Conservation (phyloP, 1,140 invertebrate genomes). For the Polyergus mexicanus region DNA sequence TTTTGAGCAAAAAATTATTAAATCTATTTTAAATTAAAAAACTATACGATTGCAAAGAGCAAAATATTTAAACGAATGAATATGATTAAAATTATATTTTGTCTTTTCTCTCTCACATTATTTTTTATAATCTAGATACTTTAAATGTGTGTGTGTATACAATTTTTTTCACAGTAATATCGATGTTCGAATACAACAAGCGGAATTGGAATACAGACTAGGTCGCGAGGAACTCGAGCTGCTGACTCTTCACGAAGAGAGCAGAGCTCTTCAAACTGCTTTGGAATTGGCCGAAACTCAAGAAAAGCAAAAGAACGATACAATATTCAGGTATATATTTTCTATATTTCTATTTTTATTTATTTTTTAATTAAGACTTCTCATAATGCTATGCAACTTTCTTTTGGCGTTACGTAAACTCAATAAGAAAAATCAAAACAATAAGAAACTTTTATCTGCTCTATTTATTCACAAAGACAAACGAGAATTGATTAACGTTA, state of each 20-base stretch:
- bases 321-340: slow-evolving; percentile 89
- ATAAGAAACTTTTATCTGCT: background rate
- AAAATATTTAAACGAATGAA: background rate
- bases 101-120: background rate
- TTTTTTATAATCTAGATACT: background rate
- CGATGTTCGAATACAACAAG: slow-evolving; percentile 95
- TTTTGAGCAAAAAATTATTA: background rate
- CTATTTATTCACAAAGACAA: background rate
- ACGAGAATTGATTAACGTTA: background rate
- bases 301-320: slow-evolving; percentile 85
- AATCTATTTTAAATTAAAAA: background rate
- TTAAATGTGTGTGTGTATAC: background rate
- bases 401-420: too few relatives aligned
- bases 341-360: slow-evolving; percentile 8
- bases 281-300: slow-evolving; percentile 90
- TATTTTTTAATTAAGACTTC: background rate
- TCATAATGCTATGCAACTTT: too few relatives aligned
- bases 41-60: background rate
- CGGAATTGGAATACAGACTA: slow-evolving; percentile 95
- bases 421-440: too few relatives aligned
- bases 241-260: slow-evolving; percentile 93
- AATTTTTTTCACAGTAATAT: slow-evolving; percentile 90
- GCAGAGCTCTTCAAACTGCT: slow-evolving; percentile 91
- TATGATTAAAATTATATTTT: slow-evolving; percentile 10
- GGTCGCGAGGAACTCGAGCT: slow-evolving; percentile 95